Conservation (phyloP, 2,113 vertebrate genomes). For the Cyprinus carpio region DNA sequence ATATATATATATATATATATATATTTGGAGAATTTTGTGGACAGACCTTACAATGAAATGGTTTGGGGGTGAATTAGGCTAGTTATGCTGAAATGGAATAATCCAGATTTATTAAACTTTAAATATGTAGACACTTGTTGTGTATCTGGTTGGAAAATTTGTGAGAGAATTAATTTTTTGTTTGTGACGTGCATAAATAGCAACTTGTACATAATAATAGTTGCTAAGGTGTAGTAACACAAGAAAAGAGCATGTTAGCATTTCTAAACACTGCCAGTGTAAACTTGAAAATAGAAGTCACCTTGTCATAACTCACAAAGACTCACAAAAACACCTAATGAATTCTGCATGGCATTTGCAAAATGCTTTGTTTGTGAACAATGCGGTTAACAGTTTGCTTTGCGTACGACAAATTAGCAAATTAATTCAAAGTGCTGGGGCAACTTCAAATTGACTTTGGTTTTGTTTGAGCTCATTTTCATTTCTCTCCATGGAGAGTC, state of each 20-base stretch:
- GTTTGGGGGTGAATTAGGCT: too few relatives aligned
- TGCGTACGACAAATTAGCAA: constrained; percentile 57
- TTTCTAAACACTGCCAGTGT: neutral
- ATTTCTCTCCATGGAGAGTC: constrained; percentile 57
- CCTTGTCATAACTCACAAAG: constrained; percentile 2
- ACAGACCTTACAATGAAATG: too few relatives aligned
- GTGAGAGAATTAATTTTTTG: neutral
- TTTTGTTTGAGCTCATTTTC: constrained; percentile 63
- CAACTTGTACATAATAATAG: neutral
- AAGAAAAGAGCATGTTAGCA: neutral
- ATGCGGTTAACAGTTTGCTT: constrained; percentile 40
- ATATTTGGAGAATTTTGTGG: too few relatives aligned
- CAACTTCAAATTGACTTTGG: constrained; percentile 67
- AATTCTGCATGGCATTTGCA: constrained; percentile 44
- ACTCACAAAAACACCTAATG: constrained; percentile 1
- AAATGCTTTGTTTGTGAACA: constrained; percentile 51
- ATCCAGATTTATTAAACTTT: neutral
- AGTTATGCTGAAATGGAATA: neutral
- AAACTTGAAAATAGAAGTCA: constrained; percentile 17
- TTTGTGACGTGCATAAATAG: too few relatives aligned
- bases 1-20: too few relatives aligned
- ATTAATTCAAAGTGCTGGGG: constrained; percentile 58
- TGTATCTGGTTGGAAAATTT: neutral
- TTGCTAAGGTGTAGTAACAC: neutral
- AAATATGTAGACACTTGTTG: neutral